These are phyloP conservation scores for Huso huso DNA, from an alignment of 2,797 vertebrate species.

Conservation along the genomic window DNA sequence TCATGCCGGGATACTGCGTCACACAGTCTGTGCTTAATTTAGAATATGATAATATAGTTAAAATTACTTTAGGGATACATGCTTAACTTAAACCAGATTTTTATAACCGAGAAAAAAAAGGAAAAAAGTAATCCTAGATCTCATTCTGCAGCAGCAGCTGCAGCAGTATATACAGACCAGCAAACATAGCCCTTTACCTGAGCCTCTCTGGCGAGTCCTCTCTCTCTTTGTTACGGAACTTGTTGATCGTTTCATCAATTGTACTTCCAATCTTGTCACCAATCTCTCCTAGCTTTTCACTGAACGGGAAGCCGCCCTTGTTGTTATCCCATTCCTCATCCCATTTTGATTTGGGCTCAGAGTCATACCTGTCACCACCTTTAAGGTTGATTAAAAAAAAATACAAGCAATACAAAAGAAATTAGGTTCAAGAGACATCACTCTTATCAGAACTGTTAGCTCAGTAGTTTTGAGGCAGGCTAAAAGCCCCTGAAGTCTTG, in stretches of 20 bases:
- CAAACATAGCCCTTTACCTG: slow-evolving; percentile 56
- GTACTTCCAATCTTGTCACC: slow-evolving; percentile 96
- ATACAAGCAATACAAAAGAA: not conserved
- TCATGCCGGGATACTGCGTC: no score
- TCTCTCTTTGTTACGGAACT: slow-evolving; percentile 87
- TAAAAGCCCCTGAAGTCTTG: not conserved
- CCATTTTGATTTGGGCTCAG: slow-evolving; percentile 79
- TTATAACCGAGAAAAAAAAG: no score
- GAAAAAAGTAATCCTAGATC: no score
- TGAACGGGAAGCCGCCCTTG: slow-evolving; percentile 86
- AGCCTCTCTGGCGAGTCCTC: slow-evolving; percentile 92
- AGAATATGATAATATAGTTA: no score
- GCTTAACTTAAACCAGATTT: no score
- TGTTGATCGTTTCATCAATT: slow-evolving; percentile 92
- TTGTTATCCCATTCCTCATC: slow-evolving; percentile 96
- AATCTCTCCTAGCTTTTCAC: slow-evolving; percentile 91
- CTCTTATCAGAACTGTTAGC: not conserved
- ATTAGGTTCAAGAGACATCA: not conserved
- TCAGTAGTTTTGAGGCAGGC: not conserved
- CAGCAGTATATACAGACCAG: no score
- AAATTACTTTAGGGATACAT: no score
- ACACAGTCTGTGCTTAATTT: no score
- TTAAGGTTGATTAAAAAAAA: slow-evolving; percentile 5
- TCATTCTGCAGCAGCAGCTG: no score
- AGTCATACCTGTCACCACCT: slow-evolving; percentile 78